phyloP scores from a whole-genome alignment of 2,888 invertebrate species.

The Drosophila flavopinicola region DNA sequence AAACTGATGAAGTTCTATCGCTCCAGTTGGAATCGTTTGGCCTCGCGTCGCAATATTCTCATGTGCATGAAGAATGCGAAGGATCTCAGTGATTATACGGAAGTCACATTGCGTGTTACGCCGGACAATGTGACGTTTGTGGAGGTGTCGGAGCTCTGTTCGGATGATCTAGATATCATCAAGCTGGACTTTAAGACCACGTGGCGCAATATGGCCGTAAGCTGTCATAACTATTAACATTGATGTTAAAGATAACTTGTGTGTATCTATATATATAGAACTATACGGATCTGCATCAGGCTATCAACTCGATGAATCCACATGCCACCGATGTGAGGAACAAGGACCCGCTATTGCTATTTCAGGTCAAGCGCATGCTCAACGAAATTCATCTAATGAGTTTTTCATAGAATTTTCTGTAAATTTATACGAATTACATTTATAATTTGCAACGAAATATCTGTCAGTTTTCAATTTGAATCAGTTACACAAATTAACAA shows the following conservation, averaged over 20 bases:
- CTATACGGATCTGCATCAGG: slow-evolving; percentile 78
- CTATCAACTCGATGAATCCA: slow-evolving; percentile 68
- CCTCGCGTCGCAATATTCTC: slow-evolving; percentile 74
- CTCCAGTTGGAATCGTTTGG: slow-evolving; percentile 82
- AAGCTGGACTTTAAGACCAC: slow-evolving; percentile 72
- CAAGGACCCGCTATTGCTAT: slow-evolving; percentile 61
- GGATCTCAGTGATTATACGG: slow-evolving; percentile 58
- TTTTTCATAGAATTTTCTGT: slow-evolving; percentile 62
- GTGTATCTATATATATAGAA: slow-evolving; percentile 42
- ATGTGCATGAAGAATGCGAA: slow-evolving; percentile 66
- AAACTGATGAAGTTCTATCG: slow-evolving; percentile 71
- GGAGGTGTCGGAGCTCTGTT: slow-evolving; percentile 75
- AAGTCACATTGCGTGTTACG: slow-evolving; percentile 67
- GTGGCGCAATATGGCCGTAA: slow-evolving; percentile 80
- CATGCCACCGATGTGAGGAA: slow-evolving; percentile 57
- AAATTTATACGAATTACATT: slow-evolving; percentile 20
- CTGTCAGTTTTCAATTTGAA: slow-evolving; percentile 26
- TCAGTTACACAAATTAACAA: too few relatives aligned
- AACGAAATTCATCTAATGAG: slow-evolving; percentile 61
- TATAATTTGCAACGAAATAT: slow-evolving; percentile 5
- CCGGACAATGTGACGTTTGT: slow-evolving; percentile 80
- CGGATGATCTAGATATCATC: slow-evolving; percentile 67
- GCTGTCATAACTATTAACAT: slow-evolving; percentile 1
- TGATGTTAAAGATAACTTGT: background rate
- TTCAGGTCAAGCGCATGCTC: slow-evolving; percentile 63